A percentile compares a stretch with the other conserved stretches of the same genome.
Evolutionary conservation across 2,113 vertebrate species (phyloP).

Genomic region (Chloropsis hardwickii): DNA sequence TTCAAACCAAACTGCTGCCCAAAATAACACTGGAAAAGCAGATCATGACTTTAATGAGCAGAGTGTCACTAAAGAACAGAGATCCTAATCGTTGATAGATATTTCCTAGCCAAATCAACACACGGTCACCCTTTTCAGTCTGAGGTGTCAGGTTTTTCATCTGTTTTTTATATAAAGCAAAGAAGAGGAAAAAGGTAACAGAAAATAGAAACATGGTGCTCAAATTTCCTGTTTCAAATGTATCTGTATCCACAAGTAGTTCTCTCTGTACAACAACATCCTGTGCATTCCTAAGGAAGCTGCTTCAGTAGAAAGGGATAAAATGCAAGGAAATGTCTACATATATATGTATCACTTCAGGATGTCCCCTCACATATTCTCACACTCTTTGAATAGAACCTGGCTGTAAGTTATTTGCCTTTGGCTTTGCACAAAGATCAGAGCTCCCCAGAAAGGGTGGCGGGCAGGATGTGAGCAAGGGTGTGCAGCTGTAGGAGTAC

Average conservation of each 20-base stretch:
- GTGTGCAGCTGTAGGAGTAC: fast-evolving
- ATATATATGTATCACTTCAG: background rate
- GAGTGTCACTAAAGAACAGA: background rate
- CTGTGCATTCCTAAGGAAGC: background rate
- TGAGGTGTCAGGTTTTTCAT: background rate
- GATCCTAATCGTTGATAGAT: background rate
- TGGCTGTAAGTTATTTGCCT: background rate
- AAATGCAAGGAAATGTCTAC: conserved; percentile 15
- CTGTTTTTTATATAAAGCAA: background rate
- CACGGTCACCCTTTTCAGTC: background rate
- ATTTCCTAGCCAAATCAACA: background rate
- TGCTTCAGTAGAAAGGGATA: background rate
- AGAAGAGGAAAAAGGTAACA: background rate
- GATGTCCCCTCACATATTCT: background rate
- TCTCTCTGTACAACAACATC: conserved; percentile 18
- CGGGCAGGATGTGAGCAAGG: fast-evolving
- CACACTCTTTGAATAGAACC: background rate
- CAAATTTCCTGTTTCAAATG: conserved; percentile 3
- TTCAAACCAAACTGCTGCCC: background rate
- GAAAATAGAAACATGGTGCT: background rate
- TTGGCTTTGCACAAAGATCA: background rate
- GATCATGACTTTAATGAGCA: background rate
- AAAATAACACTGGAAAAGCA: background rate
- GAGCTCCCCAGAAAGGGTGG: background rate
- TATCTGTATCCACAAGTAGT: background rate